Base-by-base conservation (phyloP, 2,888 invertebrate species). In the Epirrhoe tristata region DNA sequence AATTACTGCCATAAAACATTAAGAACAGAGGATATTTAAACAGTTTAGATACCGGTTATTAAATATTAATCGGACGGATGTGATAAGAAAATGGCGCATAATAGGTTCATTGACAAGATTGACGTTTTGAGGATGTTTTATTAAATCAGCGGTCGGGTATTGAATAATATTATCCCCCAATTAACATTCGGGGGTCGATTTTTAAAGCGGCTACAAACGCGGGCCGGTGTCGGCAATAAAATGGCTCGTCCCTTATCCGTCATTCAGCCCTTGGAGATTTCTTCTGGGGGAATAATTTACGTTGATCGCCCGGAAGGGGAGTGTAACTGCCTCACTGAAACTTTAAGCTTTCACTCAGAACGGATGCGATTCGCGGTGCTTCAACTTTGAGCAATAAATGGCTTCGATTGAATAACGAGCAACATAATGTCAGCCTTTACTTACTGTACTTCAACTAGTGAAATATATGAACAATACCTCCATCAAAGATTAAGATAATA, bases 231-330 rank as follows among this genome's bases (percentile, higher is more conserved):
- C 82, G 86, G 91, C 89, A 91, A 91, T 93, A 93, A 91, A 92
- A 89, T 80, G 86, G 85, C 83, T 86, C 89, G 90, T 87, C 93
- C 92, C 91, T 91, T 91, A 92, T 91, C 92, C 90, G 92, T 93
- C 93, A 92, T 91, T 89, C 90, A 87, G 89, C 88, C 93, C 93
- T 90, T 87, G 77, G 92, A 91, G 91, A 91, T 92, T 92, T 91
- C 91, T 92, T 92, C 90, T 88, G 85, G 87, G 87, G 86, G 91
- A 91, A 91, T 93, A 93, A 93, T 93, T 93, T 91, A 93, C 93
- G 91, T 90, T 90, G 93, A 92, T 93, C 93, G 91, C 77, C 84
- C 86, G 82, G 87, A 89, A 89, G 91, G 91, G 91, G 90, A 90
- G 87, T 88, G 90, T 89, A 90, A 92, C 91, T 91, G 91, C 91